Evolutionary conservation across 2,888 invertebrate genomes (phyloP).

Genomic region (Rhyacophila evoluta): DNA sequence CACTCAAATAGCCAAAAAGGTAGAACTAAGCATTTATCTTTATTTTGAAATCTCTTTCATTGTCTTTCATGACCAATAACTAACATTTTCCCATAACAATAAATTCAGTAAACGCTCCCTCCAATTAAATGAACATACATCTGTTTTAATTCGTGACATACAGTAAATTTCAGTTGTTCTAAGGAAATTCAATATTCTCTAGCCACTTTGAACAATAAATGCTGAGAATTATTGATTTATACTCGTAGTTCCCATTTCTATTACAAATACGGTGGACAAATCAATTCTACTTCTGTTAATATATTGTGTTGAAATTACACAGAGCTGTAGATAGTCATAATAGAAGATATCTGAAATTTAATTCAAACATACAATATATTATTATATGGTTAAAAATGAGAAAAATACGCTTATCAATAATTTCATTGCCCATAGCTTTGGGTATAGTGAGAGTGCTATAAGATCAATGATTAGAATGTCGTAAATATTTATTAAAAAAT

Average conservation of each 20-base stretch:
- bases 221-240: background rate
- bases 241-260: background rate
- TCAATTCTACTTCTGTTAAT: background rate
- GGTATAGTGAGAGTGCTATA: too few relatives aligned
- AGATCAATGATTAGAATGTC: too few relatives aligned
- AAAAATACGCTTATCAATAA: too few relatives aligned
- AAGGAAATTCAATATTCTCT: background rate
- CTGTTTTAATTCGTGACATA: background rate
- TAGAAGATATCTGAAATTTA: too few relatives aligned
- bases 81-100: background rate
- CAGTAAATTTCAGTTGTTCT: background rate
- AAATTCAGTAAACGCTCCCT: slow-evolving; percentile 21
- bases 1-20: too few relatives aligned
- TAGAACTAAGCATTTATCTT: too few relatives aligned
- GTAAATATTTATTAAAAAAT: too few relatives aligned
- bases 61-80: background rate
- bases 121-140: slow-evolving; percentile 21
- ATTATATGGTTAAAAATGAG: too few relatives aligned
- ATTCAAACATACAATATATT: too few relatives aligned
- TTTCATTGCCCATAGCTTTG: too few relatives aligned
- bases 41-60: background rate
- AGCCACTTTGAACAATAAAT: background rate
- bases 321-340: too few relatives aligned
- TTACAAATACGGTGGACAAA: background rate
- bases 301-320: too few relatives aligned